These are phyloP conservation scores for Sisyra nigra DNA, from an alignment of 2,888 invertebrate genomes.

Conservation along the genomic window DNA sequence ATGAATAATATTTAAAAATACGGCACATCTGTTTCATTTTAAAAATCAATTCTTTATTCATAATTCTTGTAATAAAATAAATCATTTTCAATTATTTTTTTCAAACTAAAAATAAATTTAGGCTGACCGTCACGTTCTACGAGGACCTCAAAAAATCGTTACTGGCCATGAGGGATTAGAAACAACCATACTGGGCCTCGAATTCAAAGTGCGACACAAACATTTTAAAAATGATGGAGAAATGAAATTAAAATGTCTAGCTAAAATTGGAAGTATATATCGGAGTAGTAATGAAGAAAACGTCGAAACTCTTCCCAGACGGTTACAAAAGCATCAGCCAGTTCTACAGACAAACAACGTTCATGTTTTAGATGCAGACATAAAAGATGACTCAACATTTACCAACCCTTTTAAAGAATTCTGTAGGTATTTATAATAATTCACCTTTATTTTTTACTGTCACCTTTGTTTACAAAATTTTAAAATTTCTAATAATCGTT, in stretches of 20 bases:
- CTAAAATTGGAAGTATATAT: constrained; percentile 61
- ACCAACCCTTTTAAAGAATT: too few relatives aligned
- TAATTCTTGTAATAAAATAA: not conserved
- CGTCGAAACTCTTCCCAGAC: constrained; percentile 50
- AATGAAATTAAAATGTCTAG: constrained; percentile 60
- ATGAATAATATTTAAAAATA: not conserved
- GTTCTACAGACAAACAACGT: too few relatives aligned
- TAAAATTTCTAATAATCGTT: too few relatives aligned
- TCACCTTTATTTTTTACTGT: too few relatives aligned
- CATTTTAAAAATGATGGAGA: constrained; percentile 55
- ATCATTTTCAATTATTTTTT: too few relatives aligned
- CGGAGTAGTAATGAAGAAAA: constrained; percentile 69
- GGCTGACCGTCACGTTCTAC: not conserved
- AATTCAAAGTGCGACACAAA: constrained; percentile 54
- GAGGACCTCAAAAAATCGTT: not conserved
- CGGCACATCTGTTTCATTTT: not conserved
- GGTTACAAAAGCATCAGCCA: too few relatives aligned
- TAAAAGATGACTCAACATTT: too few relatives aligned
- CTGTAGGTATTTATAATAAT: too few relatives aligned
- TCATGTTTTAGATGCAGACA: too few relatives aligned
- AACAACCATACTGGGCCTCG: constrained; percentile 51
- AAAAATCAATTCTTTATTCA: not conserved
- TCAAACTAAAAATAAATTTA: not conserved
- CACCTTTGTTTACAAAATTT: too few relatives aligned
- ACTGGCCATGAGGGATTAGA: constrained; percentile 30